phyloP scores from a whole-genome alignment of 2,888 invertebrate genomes.

The Sesia bembeciformis region DNA sequence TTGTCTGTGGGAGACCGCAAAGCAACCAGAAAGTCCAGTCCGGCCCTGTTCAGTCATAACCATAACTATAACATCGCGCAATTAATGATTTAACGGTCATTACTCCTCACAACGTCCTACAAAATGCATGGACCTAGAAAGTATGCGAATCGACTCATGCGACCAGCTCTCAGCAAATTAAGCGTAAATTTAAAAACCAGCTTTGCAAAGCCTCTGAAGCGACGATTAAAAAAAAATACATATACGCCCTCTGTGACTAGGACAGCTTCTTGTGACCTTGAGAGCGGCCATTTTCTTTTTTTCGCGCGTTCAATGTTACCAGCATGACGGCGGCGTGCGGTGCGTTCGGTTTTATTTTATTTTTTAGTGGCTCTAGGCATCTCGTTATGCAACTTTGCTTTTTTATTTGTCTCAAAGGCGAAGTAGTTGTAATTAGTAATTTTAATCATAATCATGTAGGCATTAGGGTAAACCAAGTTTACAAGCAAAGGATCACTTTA shows the following conservation, averaged over 20 bases:
- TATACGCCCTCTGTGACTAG: constrained; percentile 69
- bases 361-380: constrained; percentile 37
- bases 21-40: background rate
- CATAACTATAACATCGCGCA: background rate
- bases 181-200: constrained; percentile 25
- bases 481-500: constrained; percentile 3
- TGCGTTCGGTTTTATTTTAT: constrained; percentile 46
- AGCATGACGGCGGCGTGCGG: constrained; percentile 46
- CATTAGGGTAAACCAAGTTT: constrained; percentile 1
- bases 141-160: background rate
- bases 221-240: constrained; percentile 57
- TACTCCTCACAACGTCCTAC: background rate
- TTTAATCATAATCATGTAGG: background rate
- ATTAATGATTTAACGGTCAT: background rate
- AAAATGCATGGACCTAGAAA: background rate
- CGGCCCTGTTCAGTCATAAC: background rate
- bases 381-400: constrained; percentile 55
- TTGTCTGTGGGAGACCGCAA: background rate
- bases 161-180: background rate
- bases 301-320: constrained; percentile 69
- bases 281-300: constrained; percentile 65
- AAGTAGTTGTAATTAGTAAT: constrained; percentile 4
- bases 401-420: constrained; percentile 5
- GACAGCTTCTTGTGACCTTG: constrained; percentile 72
- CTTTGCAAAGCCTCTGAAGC: constrained; percentile 39